phyloP scores from a whole-genome alignment of 2,113 vertebrate species.

The Oriolus oriolus region DNA sequence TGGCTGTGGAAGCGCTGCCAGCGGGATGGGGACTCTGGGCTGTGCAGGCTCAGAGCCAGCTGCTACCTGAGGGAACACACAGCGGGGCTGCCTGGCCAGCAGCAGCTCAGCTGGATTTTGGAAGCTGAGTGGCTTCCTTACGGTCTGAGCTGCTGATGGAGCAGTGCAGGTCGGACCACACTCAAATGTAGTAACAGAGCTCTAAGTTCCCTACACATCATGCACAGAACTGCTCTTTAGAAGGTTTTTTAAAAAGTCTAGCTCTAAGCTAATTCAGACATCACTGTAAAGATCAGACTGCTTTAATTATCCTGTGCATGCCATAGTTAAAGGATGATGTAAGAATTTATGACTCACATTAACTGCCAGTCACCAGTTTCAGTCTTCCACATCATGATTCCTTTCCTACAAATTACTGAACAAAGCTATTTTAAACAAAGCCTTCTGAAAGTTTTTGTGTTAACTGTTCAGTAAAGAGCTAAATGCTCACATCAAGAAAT shows the following conservation, averaged over 20 bases:
- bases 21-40: not conserved
- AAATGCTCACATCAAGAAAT: not conserved
- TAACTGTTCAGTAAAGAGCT: not conserved
- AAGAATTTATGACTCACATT: constrained; percentile 55
- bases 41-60: not conserved
- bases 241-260: not conserved
- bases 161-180: rapidly evolving
- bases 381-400: not conserved
- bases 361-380: constrained; percentile 39
- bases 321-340: constrained; percentile 45
- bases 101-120: not conserved
- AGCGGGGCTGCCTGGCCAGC: not conserved
- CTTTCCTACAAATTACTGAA: not conserved
- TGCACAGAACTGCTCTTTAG: constrained; percentile 8
- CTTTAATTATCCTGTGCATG: constrained; percentile 55
- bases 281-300: constrained; percentile 42
- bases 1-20: not conserved
- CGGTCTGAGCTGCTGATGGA: not conserved
- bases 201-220: not conserved
- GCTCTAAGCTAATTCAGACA: constrained; percentile 31
- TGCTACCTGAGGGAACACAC: not conserved
- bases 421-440: not conserved
- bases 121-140: not conserved
- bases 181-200: not conserved
- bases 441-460: not conserved